These are phyloP conservation scores for Trematocara unimaculatum DNA, from an alignment of 2,113 vertebrate genomes.

Conservation along the genomic window DNA sequence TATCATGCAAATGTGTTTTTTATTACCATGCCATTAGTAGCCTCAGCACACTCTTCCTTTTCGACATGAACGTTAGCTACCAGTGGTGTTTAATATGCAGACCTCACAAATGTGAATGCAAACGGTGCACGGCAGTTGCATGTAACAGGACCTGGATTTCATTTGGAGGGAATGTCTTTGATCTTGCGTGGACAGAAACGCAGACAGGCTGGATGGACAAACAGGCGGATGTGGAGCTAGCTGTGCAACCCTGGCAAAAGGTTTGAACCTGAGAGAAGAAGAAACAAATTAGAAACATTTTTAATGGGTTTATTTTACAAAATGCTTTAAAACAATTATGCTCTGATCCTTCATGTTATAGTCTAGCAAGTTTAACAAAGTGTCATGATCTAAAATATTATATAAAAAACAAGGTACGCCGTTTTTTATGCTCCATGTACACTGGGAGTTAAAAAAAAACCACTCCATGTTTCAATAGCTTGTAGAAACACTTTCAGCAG, in stretches of 20 bases:
- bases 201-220: not conserved
- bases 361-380: not conserved
- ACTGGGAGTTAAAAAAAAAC: not conserved
- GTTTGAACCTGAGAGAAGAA: not conserved
- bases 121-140: not conserved
- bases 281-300: not conserved
- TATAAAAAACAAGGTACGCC: not conserved
- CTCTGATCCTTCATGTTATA: not conserved
- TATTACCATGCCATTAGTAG: constrained; percentile 27
- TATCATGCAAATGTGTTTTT: constrained; percentile 31
- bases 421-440: not conserved
- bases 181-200: not conserved
- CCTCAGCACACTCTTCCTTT: not conserved
- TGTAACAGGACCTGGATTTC: not conserved
- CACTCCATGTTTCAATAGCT: not conserved
- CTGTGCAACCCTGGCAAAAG: not conserved
- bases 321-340: not conserved
- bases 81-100: constrained; percentile 14
- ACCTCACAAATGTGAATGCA: not conserved
- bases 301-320: not conserved
- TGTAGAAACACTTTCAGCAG: not conserved
- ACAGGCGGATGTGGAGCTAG: not conserved
- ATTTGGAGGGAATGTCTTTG: not conserved
- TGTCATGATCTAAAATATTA: not conserved
- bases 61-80: not conserved